Conservation (phyloP, 2,888 invertebrate species). For the Eristalis pertinax region DNA sequence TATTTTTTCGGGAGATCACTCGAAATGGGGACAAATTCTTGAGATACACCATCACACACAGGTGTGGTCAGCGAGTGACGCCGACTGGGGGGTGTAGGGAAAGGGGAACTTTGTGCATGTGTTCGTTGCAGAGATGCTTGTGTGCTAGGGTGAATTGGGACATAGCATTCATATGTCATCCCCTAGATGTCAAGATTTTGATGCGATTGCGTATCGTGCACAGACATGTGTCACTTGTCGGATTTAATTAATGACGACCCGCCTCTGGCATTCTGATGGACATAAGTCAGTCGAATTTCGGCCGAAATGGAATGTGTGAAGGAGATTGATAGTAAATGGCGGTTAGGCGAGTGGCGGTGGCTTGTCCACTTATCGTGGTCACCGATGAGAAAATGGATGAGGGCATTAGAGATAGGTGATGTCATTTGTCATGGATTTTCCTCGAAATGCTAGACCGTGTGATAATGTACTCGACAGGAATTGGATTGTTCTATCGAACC, state of each 20-base stretch:
- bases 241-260: conserved; percentile 21
- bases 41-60: conserved; percentile 20
- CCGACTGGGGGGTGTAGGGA: no score
- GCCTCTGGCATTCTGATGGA: conserved; percentile 9
- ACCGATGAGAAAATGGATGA: neutral
- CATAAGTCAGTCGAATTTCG: conserved; percentile 22
- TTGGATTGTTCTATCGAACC: neutral
- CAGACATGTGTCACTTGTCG: conserved; percentile 24
- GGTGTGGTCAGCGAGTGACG: conserved; percentile 16
- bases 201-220: conserved; percentile 2
- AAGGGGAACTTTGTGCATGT: neutral
- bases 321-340: neutral
- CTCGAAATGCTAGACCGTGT: neutral
- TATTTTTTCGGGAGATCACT: conserved; percentile 15
- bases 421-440: neutral
- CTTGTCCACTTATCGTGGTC: neutral
- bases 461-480: neutral
- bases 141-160: neutral
- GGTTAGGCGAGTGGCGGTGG: neutral
- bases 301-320: neutral
- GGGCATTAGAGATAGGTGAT: neutral
- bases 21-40: conserved; percentile 46
- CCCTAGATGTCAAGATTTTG: neutral
- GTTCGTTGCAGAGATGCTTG: neutral
- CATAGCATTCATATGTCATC: conserved; percentile 12